These are phyloP conservation scores for Holothuria leucospilota DNA, from an alignment of 53 echinoderm and acorn worm species.

Conservation along the genomic window DNA sequence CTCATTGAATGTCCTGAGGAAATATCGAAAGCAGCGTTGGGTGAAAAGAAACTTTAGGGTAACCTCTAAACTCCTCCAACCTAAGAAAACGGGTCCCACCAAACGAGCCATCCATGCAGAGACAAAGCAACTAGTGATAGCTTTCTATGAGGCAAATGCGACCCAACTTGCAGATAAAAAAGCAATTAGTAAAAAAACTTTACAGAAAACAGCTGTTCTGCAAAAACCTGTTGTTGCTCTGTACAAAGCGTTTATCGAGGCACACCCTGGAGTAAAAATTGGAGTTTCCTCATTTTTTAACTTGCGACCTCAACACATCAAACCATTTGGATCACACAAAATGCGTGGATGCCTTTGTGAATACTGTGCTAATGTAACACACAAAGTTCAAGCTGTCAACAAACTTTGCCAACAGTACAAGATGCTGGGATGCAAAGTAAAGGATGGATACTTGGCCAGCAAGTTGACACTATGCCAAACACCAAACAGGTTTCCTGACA, in stretches of 20 bases:
- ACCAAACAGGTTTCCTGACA: slow-evolving; percentile 9
- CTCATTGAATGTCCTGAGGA: background rate
- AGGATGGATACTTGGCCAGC: slow-evolving; percentile 32
- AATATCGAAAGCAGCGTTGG: background rate
- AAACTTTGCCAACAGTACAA: slow-evolving; percentile 15
- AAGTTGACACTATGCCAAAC: slow-evolving; percentile 28
- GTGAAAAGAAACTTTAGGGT: background rate
- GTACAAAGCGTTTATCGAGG: slow-evolving; percentile 1
- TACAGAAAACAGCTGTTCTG: slow-evolving; percentile 23
- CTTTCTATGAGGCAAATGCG: background rate
- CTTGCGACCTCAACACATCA: slow-evolving; percentile 28
- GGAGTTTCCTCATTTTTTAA: slow-evolving; percentile 25
- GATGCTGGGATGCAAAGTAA: slow-evolving; percentile 11
- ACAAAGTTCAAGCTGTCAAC: slow-evolving; percentile 34
- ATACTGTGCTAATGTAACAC: slow-evolving; percentile 33
- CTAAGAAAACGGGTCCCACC: background rate
- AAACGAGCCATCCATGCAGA: slow-evolving; percentile 1
- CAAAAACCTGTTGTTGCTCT: slow-evolving; percentile 13
- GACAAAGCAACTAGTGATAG: background rate
- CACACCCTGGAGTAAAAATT: slow-evolving; percentile 28
- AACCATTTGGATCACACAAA: background rate
- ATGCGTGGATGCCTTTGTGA: slow-evolving; percentile 23
- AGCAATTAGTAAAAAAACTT: background rate
- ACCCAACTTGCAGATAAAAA: background rate
- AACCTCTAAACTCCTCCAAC: background rate